Percentiles rank a stretch among this genome's conserved stretches.
Conservation (phyloP, 2,113 vertebrate species). For the Meriones unguiculatus region DNA sequence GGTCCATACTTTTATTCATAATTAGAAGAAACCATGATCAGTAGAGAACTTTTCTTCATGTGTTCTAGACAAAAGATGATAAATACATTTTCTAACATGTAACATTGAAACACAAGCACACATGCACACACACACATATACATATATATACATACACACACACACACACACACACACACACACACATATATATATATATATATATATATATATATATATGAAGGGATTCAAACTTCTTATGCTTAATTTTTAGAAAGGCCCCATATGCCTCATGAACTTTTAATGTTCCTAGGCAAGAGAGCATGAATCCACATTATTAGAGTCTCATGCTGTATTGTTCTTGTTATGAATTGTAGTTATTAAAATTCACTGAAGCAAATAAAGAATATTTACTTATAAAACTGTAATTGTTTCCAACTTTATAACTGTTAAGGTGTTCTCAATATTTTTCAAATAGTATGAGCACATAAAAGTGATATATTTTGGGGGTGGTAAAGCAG, state of each 20-base stretch:
- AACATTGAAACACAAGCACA: neutral
- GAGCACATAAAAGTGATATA: conserved; percentile 16
- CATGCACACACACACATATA: neutral
- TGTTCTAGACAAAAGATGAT: neutral
- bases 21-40: neutral
- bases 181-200: neutral
- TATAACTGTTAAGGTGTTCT: conserved; percentile 56
- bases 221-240: conserved; percentile 41
- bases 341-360: conserved; percentile 82
- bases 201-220: neutral
- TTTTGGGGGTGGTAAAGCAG: conserved; percentile 54
- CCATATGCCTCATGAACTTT: conserved; percentile 60
- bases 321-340: conserved; percentile 58
- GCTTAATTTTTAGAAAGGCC: conserved; percentile 40
- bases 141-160: neutral
- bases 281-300: conserved; percentile 71
- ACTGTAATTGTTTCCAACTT: conserved; percentile 56
- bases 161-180: neutral
- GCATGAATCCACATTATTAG: conserved; percentile 78
- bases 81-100: neutral
- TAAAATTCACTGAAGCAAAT: conserved; percentile 82
- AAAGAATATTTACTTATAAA: conserved; percentile 77
- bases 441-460: conserved; percentile 41
- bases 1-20: neutral
- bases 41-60: neutral